Base-by-base conservation (phyloP, 2,797 vertebrate genomes). In the Protosalanx chinensis region DNA sequence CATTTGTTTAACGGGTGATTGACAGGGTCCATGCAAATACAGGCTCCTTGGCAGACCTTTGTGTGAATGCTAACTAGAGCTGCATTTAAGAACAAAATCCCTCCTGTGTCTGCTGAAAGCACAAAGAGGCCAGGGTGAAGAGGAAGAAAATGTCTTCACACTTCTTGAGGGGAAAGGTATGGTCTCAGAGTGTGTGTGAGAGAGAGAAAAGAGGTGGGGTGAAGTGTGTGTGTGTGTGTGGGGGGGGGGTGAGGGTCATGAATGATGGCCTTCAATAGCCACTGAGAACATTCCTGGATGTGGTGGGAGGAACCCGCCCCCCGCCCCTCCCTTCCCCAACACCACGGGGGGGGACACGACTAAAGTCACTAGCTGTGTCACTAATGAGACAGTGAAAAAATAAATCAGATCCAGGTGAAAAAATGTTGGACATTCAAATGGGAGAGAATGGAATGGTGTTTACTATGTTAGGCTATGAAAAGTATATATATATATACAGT, bases 1-100 rank as follows among this genome's bases (percentile, higher is more conserved):
- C 72, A 74, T 74, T 74, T 61, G 65, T 71, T 63, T 61, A 57
- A 27, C 5, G 15, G 12, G 64, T 78, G 76, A 78, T 75, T 75
- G 76, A 72, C 69, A 33, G 76, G 61, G 37, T 56, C 72, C 27
- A 61, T 73, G 57, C 72, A 74, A 69, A 70, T 62, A 3, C 33
- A 2, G 60, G n/a, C 60, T 63, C 61, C 64, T 35, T 6, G 12
- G 32, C 53, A 16, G 72, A 51, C 46, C 66, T 69, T 61, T 30
- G 64, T 64, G 51, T 65, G 72, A 75, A 78, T 74, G 76, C 68
- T 72, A 74, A 78, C 67, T 70, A 74, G 60, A 65, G 64, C 53
- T 18, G 29, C 53, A 35, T 69, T 74, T 64, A 30, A 68, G 63
- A 65, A 32, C 15, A 46, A 35, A n/a, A 56, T 16, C 30, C 59